Percentiles rank a stretch among this genome's conserved stretches.
These are phyloP conservation scores for Antheraea mylitta DNA, from an alignment of 1,140 invertebrate species.

Conservation along the genomic window DNA sequence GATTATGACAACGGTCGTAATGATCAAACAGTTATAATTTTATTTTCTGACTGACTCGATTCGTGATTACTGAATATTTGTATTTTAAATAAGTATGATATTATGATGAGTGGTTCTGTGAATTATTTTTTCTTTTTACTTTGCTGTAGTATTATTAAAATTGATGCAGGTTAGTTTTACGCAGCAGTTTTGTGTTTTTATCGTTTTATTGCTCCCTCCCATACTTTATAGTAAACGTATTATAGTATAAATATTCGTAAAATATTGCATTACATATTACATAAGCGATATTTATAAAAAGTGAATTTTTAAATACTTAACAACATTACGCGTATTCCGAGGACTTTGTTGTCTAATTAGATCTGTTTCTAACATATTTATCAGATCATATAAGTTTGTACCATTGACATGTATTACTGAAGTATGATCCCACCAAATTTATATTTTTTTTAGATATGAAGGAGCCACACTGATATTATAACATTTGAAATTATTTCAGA, in stretches of 20 bases:
- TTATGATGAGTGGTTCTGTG: slow-evolving; percentile 65
- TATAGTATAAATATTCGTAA: neutral
- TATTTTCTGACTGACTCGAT: slow-evolving; percentile 45
- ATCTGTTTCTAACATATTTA: too few relatives aligned
- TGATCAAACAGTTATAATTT: slow-evolving; percentile 67
- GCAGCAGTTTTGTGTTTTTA: neutral
- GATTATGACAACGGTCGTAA: slow-evolving; percentile 58
- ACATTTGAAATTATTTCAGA: slow-evolving; percentile 46
- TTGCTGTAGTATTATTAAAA: slow-evolving; percentile 51
- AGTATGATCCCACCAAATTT: too few relatives aligned
- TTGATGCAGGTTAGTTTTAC: slow-evolving; percentile 57
- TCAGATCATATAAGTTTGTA: too few relatives aligned
- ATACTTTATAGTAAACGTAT: neutral
- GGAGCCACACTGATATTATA: neutral
- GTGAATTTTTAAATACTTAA: too few relatives aligned
- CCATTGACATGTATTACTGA: too few relatives aligned
- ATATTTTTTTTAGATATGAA: too few relatives aligned
- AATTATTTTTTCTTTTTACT: slow-evolving; percentile 66
- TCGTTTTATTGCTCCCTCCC: neutral
- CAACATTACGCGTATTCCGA: too few relatives aligned
- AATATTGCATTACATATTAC: too few relatives aligned
- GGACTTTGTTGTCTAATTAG: too few relatives aligned
- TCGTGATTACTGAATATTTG: slow-evolving; percentile 27
- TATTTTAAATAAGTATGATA: slow-evolving; percentile 57
- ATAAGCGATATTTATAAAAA: too few relatives aligned